Base-by-base conservation (phyloP, 2,888 invertebrate genomes). In the Zygogramma bicolorata region DNA sequence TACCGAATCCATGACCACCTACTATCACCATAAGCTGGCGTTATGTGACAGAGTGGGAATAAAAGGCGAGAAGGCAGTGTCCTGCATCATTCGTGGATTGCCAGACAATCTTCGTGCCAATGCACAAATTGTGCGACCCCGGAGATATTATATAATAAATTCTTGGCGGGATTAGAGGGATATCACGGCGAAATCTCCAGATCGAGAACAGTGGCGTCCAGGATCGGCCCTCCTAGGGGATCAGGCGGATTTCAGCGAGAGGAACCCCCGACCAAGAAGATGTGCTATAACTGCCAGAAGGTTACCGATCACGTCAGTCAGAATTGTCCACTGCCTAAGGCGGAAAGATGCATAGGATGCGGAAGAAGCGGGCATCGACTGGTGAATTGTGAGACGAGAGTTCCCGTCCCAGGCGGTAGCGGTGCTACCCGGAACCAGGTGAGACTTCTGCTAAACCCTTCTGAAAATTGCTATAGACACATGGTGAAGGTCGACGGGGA, bases 141-240 rank as follows among this genome's bases (percentile, higher is more conserved):
- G 7, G 65, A 75, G 60, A 29, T n/a, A 15, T 15, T 75, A 7
- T 75, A 72, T 18, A 57, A 49, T 31, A 8, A 18, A 8, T 73
- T 73, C 27, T 22, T 70, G 61, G 70, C 59, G 31, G 68, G 63
- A n/a, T 8, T 70, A 20, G 65, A 53, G 7, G 20, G 13, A 7
- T 65, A 49, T n/a, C 59, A 18, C 10, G 49, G 40, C 46, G 58
- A n/a, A n/a, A n/a, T n/a, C n/a, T n/a, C n/a, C n/a, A n/a, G n/a
- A n/a, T 18, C 18, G 38, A 27, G 18, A 40, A 10, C 15, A 62
- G 29, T 31, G 6, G 18, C 29, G 34, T 59, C 59, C 29, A 63
- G 29, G 29, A 31, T 40, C 13, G 31, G 7, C 10, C n/a, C 18
- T 2, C 22, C 22, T 38, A 15, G 34, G 22, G 7, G 27, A 15